Conservation (phyloP, 2,888 invertebrate species). For the Gerris lacustris region DNA sequence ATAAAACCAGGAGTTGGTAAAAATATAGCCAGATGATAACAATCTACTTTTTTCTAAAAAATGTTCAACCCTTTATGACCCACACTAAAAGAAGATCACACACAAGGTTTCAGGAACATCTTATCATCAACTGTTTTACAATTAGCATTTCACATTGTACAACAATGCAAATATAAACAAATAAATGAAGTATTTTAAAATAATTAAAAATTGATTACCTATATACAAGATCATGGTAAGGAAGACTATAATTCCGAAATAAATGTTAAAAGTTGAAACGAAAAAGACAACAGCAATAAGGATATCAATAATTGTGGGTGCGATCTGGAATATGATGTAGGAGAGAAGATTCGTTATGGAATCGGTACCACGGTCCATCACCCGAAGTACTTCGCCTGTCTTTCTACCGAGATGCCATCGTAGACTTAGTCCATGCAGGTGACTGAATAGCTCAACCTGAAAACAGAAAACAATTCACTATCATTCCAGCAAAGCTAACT, state of each 20-base stretch:
- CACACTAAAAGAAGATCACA: too few species aligned
- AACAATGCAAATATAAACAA: too few species aligned
- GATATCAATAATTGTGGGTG: constrained; percentile 87
- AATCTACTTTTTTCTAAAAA: too few species aligned
- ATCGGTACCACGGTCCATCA: constrained; percentile 95
- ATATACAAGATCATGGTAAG: constrained; percentile 86
- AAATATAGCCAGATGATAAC: too few species aligned
- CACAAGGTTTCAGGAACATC: too few species aligned
- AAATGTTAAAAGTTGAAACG: constrained; percentile 71
- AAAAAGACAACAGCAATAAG: constrained; percentile 83
- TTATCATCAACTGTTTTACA: too few species aligned
- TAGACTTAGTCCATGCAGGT: constrained; percentile 79
- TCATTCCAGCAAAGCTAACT: too few species aligned
- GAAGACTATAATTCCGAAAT: constrained; percentile 93
- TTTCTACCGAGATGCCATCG: constrained; percentile 91
- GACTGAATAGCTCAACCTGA: constrained; percentile 67
- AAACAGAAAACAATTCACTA: constrained; percentile 32
- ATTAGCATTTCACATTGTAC: too few species aligned
- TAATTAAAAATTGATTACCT: constrained; percentile 47
- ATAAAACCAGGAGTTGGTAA: too few species aligned
- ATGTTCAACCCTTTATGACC: too few species aligned
- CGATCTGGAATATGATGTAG: constrained; percentile 82
- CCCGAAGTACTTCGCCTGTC: constrained; percentile 89
- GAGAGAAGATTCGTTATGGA: constrained; percentile 88
- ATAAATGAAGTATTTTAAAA: too few species aligned